Percentiles rank a stretch among this genome's conserved stretches.
These are phyloP conservation scores for Lochmaea crataegi DNA, from an alignment of 2,888 invertebrate genomes.

Conservation along the genomic window DNA sequence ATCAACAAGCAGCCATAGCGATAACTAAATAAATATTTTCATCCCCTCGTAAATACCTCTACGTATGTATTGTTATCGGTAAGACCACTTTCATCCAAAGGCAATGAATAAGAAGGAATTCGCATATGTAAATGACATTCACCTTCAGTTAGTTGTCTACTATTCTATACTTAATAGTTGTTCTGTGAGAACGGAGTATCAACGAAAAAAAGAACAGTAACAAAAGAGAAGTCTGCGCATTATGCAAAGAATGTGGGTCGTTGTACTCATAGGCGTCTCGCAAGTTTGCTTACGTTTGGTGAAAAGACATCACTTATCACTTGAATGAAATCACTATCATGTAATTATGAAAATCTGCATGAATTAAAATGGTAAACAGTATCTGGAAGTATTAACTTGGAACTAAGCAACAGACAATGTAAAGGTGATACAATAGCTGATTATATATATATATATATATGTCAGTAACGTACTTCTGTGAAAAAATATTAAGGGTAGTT, in stretches of 20 bases:
- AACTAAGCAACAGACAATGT: too few species aligned
- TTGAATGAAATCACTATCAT: too few species aligned
- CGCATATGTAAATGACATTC: constrained; percentile 23
- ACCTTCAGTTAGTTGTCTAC: constrained; percentile 21
- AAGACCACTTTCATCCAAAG: neutral
- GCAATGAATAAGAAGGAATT: constrained; percentile 11
- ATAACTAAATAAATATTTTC: neutral
- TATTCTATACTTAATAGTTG: constrained; percentile 18
- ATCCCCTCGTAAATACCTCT: neutral
- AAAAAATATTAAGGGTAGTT: too few species aligned
- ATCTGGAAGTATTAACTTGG: too few species aligned
- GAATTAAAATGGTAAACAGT: too few species aligned
- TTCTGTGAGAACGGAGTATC: constrained; percentile 25
- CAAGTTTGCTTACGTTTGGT: too few species aligned
- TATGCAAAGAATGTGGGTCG: constrained; percentile 43
- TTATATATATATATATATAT: too few species aligned
- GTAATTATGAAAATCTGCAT: too few species aligned
- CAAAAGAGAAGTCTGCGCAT: constrained; percentile 41
- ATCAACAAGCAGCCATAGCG: neutral
- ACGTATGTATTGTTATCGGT: neutral
- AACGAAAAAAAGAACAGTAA: constrained; percentile 31
- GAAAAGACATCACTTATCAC: too few species aligned
- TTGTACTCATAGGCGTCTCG: constrained; percentile 25
- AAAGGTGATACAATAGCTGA: too few species aligned
- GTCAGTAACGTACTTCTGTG: too few species aligned